Conservation (phyloP, 35 echinoderm and acorn worm species). For the Stichopus chloronotus region DNA sequence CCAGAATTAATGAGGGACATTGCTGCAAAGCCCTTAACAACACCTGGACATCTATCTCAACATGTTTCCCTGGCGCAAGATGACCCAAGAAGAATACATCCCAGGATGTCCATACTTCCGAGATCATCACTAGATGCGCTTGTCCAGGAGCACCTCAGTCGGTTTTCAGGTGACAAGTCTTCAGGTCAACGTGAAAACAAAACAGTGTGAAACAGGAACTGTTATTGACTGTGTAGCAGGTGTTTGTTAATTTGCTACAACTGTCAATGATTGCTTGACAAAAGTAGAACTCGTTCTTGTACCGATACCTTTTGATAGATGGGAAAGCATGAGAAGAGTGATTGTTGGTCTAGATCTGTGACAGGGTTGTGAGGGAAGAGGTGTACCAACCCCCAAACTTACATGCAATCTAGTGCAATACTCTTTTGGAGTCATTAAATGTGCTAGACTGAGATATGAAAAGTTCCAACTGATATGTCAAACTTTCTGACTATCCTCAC, state of each 20-base stretch:
- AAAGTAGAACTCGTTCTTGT: too few relatives aligned
- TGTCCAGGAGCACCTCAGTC: not conserved
- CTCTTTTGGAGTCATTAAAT: too few relatives aligned
- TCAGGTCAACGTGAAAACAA: not conserved
- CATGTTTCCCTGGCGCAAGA: constrained; percentile 37
- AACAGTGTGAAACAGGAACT: not conserved
- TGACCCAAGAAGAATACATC: constrained; percentile 36
- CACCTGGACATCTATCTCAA: constrained; percentile 9
- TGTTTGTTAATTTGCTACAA: not conserved
- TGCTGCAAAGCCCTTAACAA: not conserved
- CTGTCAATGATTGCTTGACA: too few relatives aligned
- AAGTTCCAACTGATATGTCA: too few relatives aligned
- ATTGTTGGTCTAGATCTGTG: too few relatives aligned
- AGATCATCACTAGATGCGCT: constrained; percentile 17
- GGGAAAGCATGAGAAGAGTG: too few relatives aligned
- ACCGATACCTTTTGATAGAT: too few relatives aligned
- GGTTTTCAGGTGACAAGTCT: not conserved
- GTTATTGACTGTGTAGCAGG: not conserved
- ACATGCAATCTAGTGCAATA: too few relatives aligned
- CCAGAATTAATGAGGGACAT: constrained; percentile 5
- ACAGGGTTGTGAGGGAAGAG: too few relatives aligned
- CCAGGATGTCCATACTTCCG: not conserved
- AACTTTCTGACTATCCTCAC: too few relatives aligned
- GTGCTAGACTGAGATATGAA: too few relatives aligned
- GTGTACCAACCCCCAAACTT: too few relatives aligned